Evolutionary conservation across 2,113 vertebrate species (phyloP), one percentile per base, ranked within the genome.

Genomic region (Etheostoma cragini): DNA sequence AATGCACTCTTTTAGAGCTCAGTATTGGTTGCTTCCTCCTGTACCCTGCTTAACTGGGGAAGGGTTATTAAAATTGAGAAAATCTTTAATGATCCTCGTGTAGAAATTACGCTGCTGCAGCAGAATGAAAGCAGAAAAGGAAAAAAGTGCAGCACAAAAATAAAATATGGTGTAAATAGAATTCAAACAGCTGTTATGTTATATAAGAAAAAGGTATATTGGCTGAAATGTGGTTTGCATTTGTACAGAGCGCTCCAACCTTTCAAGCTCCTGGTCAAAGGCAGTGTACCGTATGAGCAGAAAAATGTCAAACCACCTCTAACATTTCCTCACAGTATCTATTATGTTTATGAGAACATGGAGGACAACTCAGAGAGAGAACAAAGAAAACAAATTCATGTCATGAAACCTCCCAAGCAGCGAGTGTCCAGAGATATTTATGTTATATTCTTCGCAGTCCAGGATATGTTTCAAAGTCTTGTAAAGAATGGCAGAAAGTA

Each of bases 141-240:
- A 21, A 26, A 12, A 42, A 70, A 70, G 7, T n/a, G 16, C 22
- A 22, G 24, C 10, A 2, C 63, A 64, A 65, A 57, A 62, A 8
- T 66, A 26, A 46, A 54, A 53, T 30, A 15, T 17, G 24, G 16
- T 13, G 11, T 33, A 53, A 82, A 76, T 3, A 22, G 19, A 72
- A 52, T 47, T 24, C 35, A 67, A 60, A 72, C 71, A 61, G 66
- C 71, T 72, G 65, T 53, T 42, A 33, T 4, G 75, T 82, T 75
- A 50, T 42, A 10, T 79, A 71, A 85, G 54, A 33, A 42, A 26
- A 6, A 22, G 26, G 42, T 52, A 64, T 38, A 38, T 10, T 66
- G 77, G 81, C 30, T 78, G 58, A 52, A 5, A 52, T n/a, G n/a
- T 56, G 30, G 42, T 65, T 56, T 6, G 61, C 53, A 35, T 54